These are phyloP conservation scores for Helicoverpa zea DNA, from an alignment of 1,140 invertebrate genomes.

Conservation along the genomic window DNA sequence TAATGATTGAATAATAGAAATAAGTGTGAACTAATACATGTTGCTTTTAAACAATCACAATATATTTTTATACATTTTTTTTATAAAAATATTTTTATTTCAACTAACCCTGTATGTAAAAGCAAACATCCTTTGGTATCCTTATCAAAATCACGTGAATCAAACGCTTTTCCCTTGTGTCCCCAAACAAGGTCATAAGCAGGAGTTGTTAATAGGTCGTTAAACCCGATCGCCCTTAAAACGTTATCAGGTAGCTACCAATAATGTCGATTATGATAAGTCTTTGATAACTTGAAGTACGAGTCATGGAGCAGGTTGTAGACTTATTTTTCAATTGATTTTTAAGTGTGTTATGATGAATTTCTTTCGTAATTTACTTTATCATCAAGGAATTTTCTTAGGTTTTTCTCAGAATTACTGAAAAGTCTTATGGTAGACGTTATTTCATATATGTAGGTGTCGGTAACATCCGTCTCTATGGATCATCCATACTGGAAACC, in stretches of 20 bases:
- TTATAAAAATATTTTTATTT: no score
- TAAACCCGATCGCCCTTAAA: slow-evolving; percentile 37
- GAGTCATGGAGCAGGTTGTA: not conserved
- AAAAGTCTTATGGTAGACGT: no score
- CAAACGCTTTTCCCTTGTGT: slow-evolving; percentile 14
- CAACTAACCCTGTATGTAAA: not conserved
- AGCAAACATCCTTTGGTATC: not conserved
- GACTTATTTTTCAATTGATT: not conserved
- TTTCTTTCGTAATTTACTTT: no score
- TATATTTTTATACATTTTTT: no score
- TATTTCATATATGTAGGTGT: no score
- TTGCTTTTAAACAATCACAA: no score
- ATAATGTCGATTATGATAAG: slow-evolving; percentile 30
- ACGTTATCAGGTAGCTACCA: not conserved
- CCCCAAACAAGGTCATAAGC: slow-evolving; percentile 36
- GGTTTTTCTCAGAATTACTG: no score
- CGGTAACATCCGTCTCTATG: no score
- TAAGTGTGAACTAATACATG: no score
- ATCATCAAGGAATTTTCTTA: no score
- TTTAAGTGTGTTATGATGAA: not conserved
- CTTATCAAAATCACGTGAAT: slow-evolving; percentile 23
- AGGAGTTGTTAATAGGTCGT: slow-evolving; percentile 27
- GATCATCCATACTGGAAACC: no score
- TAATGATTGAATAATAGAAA: not conserved
- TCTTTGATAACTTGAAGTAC: slow-evolving; percentile 20